Base-by-base conservation (phyloP, 2,113 vertebrate genomes). In the Notothenia coriiceps region DNA sequence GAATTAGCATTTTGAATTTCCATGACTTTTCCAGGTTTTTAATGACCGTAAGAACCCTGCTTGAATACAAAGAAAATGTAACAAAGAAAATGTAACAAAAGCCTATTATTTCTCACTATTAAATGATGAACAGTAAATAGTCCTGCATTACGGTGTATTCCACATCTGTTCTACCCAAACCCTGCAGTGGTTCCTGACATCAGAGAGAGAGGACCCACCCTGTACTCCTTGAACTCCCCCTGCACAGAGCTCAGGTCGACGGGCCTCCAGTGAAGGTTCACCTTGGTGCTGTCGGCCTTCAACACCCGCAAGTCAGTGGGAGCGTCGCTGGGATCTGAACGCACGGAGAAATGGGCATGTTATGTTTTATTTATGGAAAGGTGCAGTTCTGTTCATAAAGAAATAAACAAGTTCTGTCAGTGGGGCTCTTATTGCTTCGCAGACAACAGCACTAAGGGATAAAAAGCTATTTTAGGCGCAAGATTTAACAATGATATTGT, bases 201-300 rank as follows among this genome's bases (percentile, higher is more conserved):
- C 51, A 43, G 1, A 66, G 60, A 77, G 82, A 64, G 6, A 46
- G 10, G 40, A 49, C 1, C 25, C 94, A 99, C 98, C 94, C 95
- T 95, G 93, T 99, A 99, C 90, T 98, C 98, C 88, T 96, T 97
- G 87, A 99, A 97, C 82, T 96, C 96, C 86, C 98, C 98, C 84
- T 93, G 96, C 81, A 99, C 89, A 85, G 96, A 96, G 91, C 94
- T 95, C 66, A 94, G 89, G 83, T 97, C 95, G 80, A 99, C 96
- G 1, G 96, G 92, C 69, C 88, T 97, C 98, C 98, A 99, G 83
- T 96, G 96, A 60, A 99, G 74, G 84, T 92, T 88, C 43, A 95
- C 89, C 89, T 95, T 96, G 14, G 95, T 97, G 95, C 95, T 97
- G 95, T 97, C 95, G 51, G 96, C 74, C 62, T 97, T 93, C 44